phyloP scores from a whole-genome alignment of 1,140 invertebrate genomes.

The Parapsyche elsis region DNA sequence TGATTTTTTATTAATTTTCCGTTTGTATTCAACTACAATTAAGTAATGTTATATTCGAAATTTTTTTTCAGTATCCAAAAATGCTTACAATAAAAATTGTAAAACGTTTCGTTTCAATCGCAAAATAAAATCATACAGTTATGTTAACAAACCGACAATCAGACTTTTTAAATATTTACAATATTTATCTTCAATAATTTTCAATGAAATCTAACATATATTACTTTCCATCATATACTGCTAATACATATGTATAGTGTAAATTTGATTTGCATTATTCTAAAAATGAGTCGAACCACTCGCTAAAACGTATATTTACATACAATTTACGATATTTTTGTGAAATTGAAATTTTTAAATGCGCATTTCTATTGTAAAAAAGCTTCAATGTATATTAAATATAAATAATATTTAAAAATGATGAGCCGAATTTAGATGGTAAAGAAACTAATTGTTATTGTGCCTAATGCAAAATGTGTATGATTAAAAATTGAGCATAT shows the following conservation, averaged over 20 bases:
- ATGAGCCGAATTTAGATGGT: conserved; percentile 54
- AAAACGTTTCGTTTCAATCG: neutral
- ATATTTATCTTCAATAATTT: too few species aligned
- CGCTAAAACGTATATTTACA: conserved; percentile 36
- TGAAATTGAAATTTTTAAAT: conserved; percentile 47
- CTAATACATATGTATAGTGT: neutral
- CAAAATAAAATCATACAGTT: neutral
- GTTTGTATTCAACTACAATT: neutral
- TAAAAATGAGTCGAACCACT: conserved; percentile 15
- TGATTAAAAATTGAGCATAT: conserved; percentile 22
- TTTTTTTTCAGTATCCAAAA: too few species aligned
- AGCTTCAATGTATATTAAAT: conserved; percentile 52
- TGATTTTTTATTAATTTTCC: conserved; percentile 9
- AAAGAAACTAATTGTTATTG: conserved; percentile 55
- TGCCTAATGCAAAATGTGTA: conserved; percentile 53
- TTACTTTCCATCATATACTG: too few species aligned
- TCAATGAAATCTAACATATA: too few species aligned
- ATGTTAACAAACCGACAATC: conserved; percentile 2
- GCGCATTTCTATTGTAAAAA: conserved; percentile 52
- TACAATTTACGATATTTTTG: conserved; percentile 47
- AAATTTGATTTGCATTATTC: conserved; percentile 20
- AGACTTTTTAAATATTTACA: conserved; percentile 19
- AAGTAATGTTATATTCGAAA: too few species aligned
- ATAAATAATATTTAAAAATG: conserved; percentile 27
- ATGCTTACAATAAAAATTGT: too few species aligned